These are phyloP conservation scores for Hippocampus barbouri DNA, from an alignment of 2,113 vertebrate genomes.

Conservation along the genomic window DNA sequence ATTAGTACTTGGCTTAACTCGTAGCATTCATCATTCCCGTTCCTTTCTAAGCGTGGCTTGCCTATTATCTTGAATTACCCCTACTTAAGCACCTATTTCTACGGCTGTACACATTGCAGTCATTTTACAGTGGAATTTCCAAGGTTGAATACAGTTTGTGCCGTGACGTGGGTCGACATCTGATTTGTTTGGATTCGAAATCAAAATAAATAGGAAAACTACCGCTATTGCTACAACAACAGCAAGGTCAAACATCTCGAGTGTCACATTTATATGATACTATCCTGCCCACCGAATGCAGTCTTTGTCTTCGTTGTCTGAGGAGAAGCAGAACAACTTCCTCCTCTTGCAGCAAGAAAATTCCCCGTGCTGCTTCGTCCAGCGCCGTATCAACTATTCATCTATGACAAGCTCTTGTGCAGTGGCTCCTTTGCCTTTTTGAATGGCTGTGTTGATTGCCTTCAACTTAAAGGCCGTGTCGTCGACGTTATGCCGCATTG, in stretches of 20 bases:
- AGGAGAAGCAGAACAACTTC: no score
- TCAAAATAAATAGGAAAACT: neutral
- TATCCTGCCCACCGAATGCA: neutral
- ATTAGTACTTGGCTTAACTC: slow-evolving; percentile 38
- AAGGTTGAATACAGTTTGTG: neutral
- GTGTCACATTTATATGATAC: neutral
- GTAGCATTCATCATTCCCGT: slow-evolving; percentile 61
- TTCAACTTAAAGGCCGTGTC: neutral
- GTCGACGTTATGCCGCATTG: neutral
- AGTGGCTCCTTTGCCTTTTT: neutral
- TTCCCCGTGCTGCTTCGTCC: no score
- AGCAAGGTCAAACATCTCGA: neutral
- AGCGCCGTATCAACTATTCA: no score
- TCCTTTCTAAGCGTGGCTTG: slow-evolving; percentile 50
- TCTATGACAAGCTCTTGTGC: neutral
- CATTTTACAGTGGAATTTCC: slow-evolving; percentile 20
- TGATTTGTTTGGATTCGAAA: neutral
- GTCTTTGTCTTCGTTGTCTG: neutral
- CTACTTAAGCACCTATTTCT: slow-evolving; percentile 49
- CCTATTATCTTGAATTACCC: slow-evolving; percentile 47
- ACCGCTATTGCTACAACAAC: neutral
- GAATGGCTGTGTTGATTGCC: neutral
- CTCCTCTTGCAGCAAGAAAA: no score
- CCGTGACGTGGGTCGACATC: neutral
- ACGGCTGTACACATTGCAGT: slow-evolving; percentile 18